Base-by-base conservation (phyloP, 1,140 invertebrate species). In the Zaprionus africanus region DNA sequence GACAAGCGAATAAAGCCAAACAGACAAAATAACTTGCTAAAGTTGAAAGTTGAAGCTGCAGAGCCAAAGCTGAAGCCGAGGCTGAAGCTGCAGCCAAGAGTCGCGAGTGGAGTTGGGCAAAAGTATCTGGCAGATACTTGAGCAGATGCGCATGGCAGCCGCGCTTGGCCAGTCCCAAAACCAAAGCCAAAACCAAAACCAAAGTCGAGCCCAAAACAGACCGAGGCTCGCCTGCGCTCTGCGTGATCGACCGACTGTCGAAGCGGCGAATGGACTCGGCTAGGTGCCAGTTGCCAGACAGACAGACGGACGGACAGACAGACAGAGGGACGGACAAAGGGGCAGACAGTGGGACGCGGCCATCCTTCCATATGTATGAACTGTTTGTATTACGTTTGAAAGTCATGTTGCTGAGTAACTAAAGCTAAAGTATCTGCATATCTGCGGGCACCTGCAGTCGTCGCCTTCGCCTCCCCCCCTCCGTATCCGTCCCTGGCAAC, bases 381-480 rank as follows among this genome's bases (percentile, higher is more conserved):
- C 84, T 88, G 84, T 88, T 88, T 88, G 84, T 84, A 88, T 90
- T 88, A 88, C 85, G 85, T 90, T 88, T 88, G 85, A 88, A 88
- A 88, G 85, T 88, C 84, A 88, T 88, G 84, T 88, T 88, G 84
- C 80, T 82, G 73, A 82, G 31, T 34, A 78, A 85, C 63, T 76
- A 58, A 67, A 63, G 22, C 65, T 59, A 54, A 64, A 64, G 49
- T 67, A 66, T 66, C 64, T 76, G 60, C 66, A 63, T 63, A 63
- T 64, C 51, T 58, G 26, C 59, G 54, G 61, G 60, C 75, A 65
- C 41, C 63, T 53, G 60, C 61, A 64, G 53, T 46, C 22, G 64
- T 17, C 31, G 31, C 46, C 43, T 17, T n/a, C 2, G 19, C 6
- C 59, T 36, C 28, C 26, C 67, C 28, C 46, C 60, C 64, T 62